Evolutionary conservation across 1,140 invertebrate genomes (phyloP), one percentile per base, ranked within the genome.

Genomic region (Plutomurus gul): DNA sequence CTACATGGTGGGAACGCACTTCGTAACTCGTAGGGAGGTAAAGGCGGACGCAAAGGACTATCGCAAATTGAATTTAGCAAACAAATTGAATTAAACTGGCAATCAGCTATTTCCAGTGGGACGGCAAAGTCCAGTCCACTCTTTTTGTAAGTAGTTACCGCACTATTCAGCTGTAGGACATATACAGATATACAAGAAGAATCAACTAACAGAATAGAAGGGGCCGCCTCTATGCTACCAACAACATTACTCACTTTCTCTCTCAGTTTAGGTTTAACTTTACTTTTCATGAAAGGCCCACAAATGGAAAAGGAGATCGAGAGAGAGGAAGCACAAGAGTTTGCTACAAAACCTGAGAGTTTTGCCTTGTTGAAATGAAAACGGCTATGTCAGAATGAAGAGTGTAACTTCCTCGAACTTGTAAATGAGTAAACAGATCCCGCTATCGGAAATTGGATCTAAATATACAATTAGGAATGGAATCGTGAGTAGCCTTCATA

Each of bases 391-490:
- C 56, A 33, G 4, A 65, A 65, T 27, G 56, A n/a, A n/a, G n/a
- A n/a, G 56, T 30, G 30, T 65, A 65, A 65, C 56, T 65, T 65
- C 47, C 25, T 51, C 47, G 27, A 65, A 65, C 56, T 65, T 65
- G 56, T 65, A 65, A 65, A 65, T 65, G 56, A 65, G 56, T 65
- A 65, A 65, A 65, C 27, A 65, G 56, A 30, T 65, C 56, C 36
- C 56, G 56, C 56, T 65, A 65, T 65, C 56, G 56, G 56, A 65
- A 65, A 65, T 65, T 65, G 56, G 27, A 65, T 65, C 56, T 65
- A 65, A 65, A 65, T 65, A 65, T 65, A 65, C 56, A 65, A 65
- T 65, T 65, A 65, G 56, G 16, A 30, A 13, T 30, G 56, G 56
- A 65, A 65, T 65, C 56, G 56, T 65, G 56, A 65, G 25, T 7